Base-by-base conservation (phyloP, 2,888 invertebrate species). In the Aelia acuminata region DNA sequence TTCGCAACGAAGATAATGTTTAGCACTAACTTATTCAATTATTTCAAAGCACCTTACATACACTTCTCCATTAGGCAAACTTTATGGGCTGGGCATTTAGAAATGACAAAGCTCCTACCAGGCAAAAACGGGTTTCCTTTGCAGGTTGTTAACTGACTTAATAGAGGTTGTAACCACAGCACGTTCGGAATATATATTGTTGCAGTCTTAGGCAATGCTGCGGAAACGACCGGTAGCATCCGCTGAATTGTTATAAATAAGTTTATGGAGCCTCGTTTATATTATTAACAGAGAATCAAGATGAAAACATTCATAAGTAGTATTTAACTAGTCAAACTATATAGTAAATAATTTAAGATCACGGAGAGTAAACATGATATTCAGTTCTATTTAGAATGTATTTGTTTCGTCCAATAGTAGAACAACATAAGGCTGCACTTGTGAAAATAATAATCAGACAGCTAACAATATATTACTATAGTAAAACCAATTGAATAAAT, bases 141-240 rank as follows among this genome's bases (percentile, higher is more conserved):
- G 43, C 43, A 80, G 80, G 43, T 43, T n/a, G 43, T 43, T 43
- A 39, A 11, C 80, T 43, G n/a, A 80, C 43, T 80, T 80, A 80
- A 80, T 80, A 47, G 80, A 47, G 35, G 43, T n/a, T 80, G 22
- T 15, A 43, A 80, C 43, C 80, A 13, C 22, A 43, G 43, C 63
- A 80, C 80, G 43, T 80, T 80, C 22, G n/a, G n/a, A 80, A 80
- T 70, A 70, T 70, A 70, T 35, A 70, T 70, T 70, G 31, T 35
- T 70, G 63, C 63, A 70, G 57, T 57, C 57, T 57, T 57, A 26
- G 3, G 57, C 57, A 57, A 57, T 57, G 8, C 57, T 57, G 57
- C 57, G 63, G 35, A 70, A 35, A 31, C 35, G 35, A 70, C 18
- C 20, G 35, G 63, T 70, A 7, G 63, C 63, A 70, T 70, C 63